Evolutionary conservation across 2,797 vertebrate species (phyloP).

Genomic region (Pantherophis vulpinus): DNA sequence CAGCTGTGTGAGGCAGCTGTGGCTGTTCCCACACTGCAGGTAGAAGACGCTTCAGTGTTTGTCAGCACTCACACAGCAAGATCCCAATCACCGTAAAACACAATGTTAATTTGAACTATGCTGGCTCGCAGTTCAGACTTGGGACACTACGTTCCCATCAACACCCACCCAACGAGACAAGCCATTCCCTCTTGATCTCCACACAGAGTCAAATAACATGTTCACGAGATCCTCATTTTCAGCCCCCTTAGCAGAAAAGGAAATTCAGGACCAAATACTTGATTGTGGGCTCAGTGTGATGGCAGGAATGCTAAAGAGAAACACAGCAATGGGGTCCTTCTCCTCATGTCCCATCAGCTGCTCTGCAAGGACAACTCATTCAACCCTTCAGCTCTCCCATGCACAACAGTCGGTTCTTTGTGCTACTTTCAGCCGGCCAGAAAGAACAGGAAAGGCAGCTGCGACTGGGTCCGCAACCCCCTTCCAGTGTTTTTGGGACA

Average conservation of each 20-base stretch:
- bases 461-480: not conserved
- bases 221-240: not conserved
- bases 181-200: not conserved
- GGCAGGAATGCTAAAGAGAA: not conserved
- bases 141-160: not conserved
- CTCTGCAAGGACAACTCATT: not conserved
- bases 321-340: not conserved
- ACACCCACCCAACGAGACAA: not conserved
- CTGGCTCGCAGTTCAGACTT: not conserved
- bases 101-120: not conserved
- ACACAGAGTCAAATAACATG: not conserved
- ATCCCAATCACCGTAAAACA: not conserved
- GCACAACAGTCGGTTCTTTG: constrained; percentile 2
- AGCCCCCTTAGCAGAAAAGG: constrained; percentile 2
- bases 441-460: constrained; percentile 5
- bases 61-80: not conserved
- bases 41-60: not conserved
- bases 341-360: not conserved
- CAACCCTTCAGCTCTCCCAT: not conserved
- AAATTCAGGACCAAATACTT: not conserved
- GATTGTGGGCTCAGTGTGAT: not conserved
- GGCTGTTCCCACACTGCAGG: not conserved
- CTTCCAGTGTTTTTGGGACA: not conserved
- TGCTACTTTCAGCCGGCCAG: not conserved
- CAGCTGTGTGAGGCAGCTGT: not conserved